These are phyloP conservation scores for Petromus typicus DNA, from an alignment of 2,113 vertebrate genomes.

Conservation along the genomic window DNA sequence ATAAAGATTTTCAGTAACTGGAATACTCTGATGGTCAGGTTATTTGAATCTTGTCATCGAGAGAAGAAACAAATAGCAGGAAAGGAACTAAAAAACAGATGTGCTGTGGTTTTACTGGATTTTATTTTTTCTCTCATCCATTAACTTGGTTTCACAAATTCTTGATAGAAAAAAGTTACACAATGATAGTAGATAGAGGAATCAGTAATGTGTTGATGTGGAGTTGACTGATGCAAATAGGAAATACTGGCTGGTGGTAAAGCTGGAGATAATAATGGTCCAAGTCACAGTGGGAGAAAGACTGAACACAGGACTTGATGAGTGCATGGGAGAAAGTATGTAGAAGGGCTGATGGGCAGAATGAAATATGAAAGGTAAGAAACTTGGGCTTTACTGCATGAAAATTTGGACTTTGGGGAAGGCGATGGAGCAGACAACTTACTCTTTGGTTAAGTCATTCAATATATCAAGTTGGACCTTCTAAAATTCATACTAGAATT, in stretches of 20 bases:
- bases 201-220: neutral
- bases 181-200: neutral
- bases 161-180: neutral
- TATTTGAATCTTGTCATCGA: neutral
- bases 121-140: neutral
- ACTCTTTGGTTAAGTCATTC: neutral
- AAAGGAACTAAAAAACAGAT: neutral
- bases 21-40: neutral
- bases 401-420: neutral
- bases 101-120: neutral
- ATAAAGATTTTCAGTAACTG: neutral
- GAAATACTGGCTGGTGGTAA: neutral
- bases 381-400: neutral
- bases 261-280: neutral
- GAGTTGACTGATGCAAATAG: neutral
- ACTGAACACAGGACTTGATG: neutral
- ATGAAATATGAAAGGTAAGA: neutral
- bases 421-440: neutral
- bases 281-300: neutral
- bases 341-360: neutral
- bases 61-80: neutral
- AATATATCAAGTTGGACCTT: neutral
- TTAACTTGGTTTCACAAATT: neutral
- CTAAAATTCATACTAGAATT: neutral
- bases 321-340: neutral